phyloP scores from a whole-genome alignment of 2,888 invertebrate species.

The Hermodice carunculata region DNA sequence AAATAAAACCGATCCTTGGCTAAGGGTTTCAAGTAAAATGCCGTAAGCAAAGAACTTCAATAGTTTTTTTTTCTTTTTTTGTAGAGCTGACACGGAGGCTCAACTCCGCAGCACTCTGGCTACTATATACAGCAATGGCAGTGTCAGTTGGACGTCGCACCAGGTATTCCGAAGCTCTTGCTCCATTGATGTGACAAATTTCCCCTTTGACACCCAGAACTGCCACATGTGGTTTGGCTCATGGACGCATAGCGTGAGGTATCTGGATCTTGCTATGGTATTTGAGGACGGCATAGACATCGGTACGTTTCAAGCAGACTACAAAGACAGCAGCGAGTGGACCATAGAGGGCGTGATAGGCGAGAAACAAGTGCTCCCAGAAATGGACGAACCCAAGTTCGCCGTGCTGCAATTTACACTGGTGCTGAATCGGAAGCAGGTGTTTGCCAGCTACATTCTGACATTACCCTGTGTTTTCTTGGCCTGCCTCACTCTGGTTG shows the following conservation, averaged over 20 bases:
- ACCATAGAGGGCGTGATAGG: too few species aligned
- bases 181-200: conserved; percentile 23
- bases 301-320: background rate
- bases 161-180: conserved; percentile 22
- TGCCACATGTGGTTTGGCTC: conserved; percentile 32
- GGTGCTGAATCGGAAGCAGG: conserved; percentile 14
- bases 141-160: conserved; percentile 10
- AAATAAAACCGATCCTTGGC: too few species aligned
- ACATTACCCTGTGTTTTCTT: conserved; percentile 32
- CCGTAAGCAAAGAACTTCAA: too few species aligned
- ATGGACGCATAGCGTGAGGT: too few species aligned
- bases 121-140: background rate
- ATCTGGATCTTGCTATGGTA: too few species aligned
- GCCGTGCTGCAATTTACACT: conserved; percentile 22
- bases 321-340: background rate
- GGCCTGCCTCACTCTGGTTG: conserved; percentile 27
- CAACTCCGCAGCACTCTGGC: conserved; percentile 10
- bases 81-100: conserved; percentile 15
- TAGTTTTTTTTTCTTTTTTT: too few species aligned
- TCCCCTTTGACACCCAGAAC: conserved; percentile 21
- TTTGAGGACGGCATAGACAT: too few species aligned
- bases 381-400: conserved; percentile 22
- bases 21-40: too few species aligned
- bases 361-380: too few species aligned
- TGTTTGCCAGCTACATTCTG: conserved; percentile 30